Evolutionary conservation across 2,113 vertebrate genomes (phyloP).

Genomic region (Nymphicus hollandicus): DNA sequence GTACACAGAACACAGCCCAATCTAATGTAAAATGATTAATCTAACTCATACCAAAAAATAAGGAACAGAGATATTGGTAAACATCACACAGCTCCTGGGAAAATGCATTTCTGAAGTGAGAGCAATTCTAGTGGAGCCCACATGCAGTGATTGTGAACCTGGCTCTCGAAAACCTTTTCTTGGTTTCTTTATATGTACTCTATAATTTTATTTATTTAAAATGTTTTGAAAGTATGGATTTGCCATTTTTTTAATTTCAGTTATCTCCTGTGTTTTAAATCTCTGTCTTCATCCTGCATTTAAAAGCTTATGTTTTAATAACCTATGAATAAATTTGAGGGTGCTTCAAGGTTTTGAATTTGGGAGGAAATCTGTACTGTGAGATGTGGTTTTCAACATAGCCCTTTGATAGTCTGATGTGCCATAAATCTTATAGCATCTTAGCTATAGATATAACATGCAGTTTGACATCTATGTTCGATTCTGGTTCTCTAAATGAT

Average conservation of each 20-base stretch:
- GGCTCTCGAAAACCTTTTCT: neutral
- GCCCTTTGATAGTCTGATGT: neutral
- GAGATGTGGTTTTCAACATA: neutral
- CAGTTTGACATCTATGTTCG: neutral
- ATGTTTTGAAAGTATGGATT: neutral
- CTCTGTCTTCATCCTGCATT: neutral
- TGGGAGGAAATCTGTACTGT: neutral
- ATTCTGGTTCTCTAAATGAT: neutral
- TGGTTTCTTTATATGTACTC: neutral
- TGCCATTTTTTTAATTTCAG: neutral
- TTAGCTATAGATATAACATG: neutral
- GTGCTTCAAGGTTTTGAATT: neutral
- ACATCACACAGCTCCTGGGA: neutral
- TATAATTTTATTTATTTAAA: neutral
- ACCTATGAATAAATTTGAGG: neutral
- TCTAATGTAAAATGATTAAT: neutral
- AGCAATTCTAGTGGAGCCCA: neutral
- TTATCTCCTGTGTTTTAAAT: neutral
- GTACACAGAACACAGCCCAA: neutral
- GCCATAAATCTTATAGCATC: neutral
- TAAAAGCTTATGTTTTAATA: neutral
- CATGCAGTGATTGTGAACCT: neutral
- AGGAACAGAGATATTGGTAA: neutral
- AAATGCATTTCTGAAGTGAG: neutral
- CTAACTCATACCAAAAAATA: neutral